Evolutionary conservation across 1,140 invertebrate species (phyloP).

Genomic region (Aplysia californica): DNA sequence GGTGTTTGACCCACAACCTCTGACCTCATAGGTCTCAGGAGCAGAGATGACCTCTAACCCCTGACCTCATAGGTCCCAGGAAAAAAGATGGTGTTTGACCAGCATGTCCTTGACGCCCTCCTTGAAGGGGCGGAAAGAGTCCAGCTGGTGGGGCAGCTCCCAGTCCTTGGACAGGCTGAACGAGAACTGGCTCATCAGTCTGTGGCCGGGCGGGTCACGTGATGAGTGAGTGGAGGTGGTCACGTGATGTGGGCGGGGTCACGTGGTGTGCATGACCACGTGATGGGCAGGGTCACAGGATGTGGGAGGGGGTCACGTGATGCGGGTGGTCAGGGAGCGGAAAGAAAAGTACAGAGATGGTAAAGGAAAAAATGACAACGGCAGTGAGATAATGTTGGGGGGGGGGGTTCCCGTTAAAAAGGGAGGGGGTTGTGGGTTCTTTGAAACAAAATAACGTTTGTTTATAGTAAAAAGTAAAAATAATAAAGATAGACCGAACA

Average conservation of each 20-base stretch:
- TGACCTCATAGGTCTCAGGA: constrained; percentile 10
- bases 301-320: too few species aligned
- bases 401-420: too few species aligned
- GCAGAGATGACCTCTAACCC: neutral
- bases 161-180: constrained; percentile 97
- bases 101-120: constrained; percentile 99
- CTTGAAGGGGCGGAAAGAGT: constrained; percentile 76
- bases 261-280: too few species aligned
- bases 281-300: too few species aligned
- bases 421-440: too few species aligned
- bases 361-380: too few species aligned
- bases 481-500: too few species aligned
- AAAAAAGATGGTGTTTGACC: constrained; percentile 99
- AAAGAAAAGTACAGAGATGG: too few species aligned
- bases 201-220: constrained; percentile 30
- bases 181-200: constrained; percentile 93
- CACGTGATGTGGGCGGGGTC: neutral
- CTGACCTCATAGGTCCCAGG: constrained; percentile 81
- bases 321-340: too few species aligned
- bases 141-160: constrained; percentile 76
- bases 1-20: neutral
- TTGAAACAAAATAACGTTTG: too few species aligned
- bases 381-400: too few species aligned
- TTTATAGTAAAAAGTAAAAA: too few species aligned
- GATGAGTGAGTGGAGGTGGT: neutral